Evolutionary conservation across 2,888 invertebrate species (phyloP), one percentile per base, ranked within the genome.

Genomic region (Choreutis nemorana): DNA sequence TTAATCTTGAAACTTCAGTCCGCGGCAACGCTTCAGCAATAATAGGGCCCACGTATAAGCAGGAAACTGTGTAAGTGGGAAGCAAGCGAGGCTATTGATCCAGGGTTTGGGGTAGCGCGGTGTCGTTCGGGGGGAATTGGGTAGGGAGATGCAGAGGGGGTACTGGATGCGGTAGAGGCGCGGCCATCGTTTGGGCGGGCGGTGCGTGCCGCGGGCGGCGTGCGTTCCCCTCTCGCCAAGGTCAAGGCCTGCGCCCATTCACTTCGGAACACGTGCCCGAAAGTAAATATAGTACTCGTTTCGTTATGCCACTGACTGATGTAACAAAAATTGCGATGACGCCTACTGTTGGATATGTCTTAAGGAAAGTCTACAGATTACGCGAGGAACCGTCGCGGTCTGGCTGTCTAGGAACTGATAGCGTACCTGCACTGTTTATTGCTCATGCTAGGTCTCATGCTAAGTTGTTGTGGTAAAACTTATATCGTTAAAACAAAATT

Each of bases 231-330:
- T 31, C 37, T 28, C 30, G 55, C 50, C 55, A 77, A 73, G 77
- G 78, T 46, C 68, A 72, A 67, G 66, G 65, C 53, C 56, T 58
- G 67, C 50, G 60, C 70, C 65, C 75, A 78, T 78, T 78, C 71
- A 78, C 53, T 48, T 59, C 60, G 44, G 59, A 65, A 64, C 77
- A 77, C 77, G 77, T 75, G 77, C 64, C 68, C 57, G 54, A 67
- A 72, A 70, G 73, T 77, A 77, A 77, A 77, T 73, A 75, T 73
- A 71, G 71, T 71, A 70, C 63, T 58, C 56, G 50, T 50, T 45
- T 45, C 43, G 62, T 67, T 66, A 66, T 65, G 60, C 56, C 55
- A 59, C 50, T 51, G 46, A n/a, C 31, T 45, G 49, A 46, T 49
- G 60, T 59, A 56, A 59, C 52, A 45, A 48, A n/a, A n/a, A n/a